Base-by-base conservation (phyloP, 2,797 vertebrate species). In the Tangara arthus region DNA sequence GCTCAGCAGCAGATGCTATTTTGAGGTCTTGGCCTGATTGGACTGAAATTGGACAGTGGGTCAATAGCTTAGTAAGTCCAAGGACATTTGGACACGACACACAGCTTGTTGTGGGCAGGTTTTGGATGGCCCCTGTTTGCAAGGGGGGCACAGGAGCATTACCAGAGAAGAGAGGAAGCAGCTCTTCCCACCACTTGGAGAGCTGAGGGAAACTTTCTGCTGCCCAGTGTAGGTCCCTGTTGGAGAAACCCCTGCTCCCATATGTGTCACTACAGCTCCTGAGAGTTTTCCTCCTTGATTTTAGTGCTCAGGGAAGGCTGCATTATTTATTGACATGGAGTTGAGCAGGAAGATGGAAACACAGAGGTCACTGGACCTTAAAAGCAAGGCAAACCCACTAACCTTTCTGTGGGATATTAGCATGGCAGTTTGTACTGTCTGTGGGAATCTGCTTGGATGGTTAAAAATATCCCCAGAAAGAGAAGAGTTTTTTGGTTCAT, bases 381-480 rank as follows among this genome's bases (percentile, higher is more conserved):
- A 95, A 90, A 68, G 39, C 26, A 17, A 80, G 56, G 39, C 12
- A 24, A 68, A 73, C 32, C 3, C 68, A 71, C 26, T 73, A 77
- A 82, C 60, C 65, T 80, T 93, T 89, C 81, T 82, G 42, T 75
- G 75, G 56, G 66, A 41, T 89, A 56, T 72, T 69, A 86, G 55
- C 28, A 12, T 69, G 69, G 59, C 44, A 69, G 5, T 76, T 73
- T 55, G 30, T 75, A 7, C 37, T 52, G 56, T n/a, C 57, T 44
- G 28, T 81, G 87, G 86, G 89, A 94, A 89, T 94, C 52, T 73
- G 60, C 44, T 93, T 80, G 86, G 68, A 59, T 28, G 80, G 64
- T 68, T 95, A 68, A 82, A 96, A 91, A 85, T 68, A 82, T 16
- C 60, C 37, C n/a, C 35, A 71, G 53, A 75, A 66, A 71, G 18